A percentile compares a stretch with the other conserved stretches of the same genome.
Conservation (phyloP, 2,113 vertebrate species). For the Cryptomyrus ogoouensis region DNA sequence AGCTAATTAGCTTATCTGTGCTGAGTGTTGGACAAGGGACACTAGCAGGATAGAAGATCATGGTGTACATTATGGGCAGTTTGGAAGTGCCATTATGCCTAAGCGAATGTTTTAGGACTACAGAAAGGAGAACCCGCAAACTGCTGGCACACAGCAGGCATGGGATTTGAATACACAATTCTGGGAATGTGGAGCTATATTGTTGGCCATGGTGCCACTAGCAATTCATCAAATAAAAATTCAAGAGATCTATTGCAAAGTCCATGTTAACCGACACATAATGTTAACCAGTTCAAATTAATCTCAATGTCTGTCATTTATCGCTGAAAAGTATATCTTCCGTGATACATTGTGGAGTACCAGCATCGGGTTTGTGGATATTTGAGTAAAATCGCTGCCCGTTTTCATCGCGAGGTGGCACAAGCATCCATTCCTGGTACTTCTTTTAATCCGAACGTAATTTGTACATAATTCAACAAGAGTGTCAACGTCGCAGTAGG, state of each 20-base stretch:
- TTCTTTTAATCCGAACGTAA: neutral
- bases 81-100: neutral
- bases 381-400: neutral
- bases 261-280: neutral
- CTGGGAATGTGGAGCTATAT: neutral
- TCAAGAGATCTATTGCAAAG: neutral
- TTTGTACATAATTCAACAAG: neutral
- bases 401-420: neutral
- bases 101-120: neutral
- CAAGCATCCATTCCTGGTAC: neutral
- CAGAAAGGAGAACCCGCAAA: neutral
- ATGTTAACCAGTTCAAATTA: neutral
- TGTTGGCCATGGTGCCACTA: neutral
- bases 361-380: neutral
- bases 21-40: neutral
- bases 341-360: neutral
- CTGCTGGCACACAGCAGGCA: neutral
- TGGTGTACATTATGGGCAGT: neutral
- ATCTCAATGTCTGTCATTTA: neutral
- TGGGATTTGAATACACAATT: neutral
- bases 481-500: neutral
- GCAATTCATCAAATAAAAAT: neutral
- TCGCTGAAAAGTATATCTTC: neutral
- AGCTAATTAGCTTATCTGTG: neutral
- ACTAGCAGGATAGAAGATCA: neutral